Evolutionary conservation across 2,888 invertebrate species (phyloP), one percentile per base, ranked within the genome.

Genomic region (Limnephilus auricula): DNA sequence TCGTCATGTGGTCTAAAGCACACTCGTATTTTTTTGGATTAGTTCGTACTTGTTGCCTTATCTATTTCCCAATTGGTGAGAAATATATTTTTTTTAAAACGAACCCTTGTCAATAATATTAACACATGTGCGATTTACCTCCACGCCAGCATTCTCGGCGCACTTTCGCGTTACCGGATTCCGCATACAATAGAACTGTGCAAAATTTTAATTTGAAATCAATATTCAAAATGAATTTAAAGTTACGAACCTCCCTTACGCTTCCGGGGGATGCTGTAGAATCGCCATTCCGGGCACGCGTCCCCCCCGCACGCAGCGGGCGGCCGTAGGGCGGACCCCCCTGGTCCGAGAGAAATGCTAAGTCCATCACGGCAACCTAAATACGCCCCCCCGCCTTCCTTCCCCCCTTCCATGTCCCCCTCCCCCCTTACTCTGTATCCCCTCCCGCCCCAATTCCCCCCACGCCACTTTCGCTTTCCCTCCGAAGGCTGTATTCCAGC

Each of bases 241-340:
- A 85, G 37, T 85, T 40, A 90, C 90, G 90, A 90, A 78, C 50
- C 89, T 90, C 89, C 89, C 13, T 32, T 82, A 84, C 82, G 89
- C 87, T 89, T 86, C 89, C 84, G 91, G 90, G 90, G 89, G 92
- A 88, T 84, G 78, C 90, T 88, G 92, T 89, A 89, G 92, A 91
- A 93, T 93, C 93, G 93, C 93, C 93, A 93, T 93, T 93, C 93
- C 92, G 92, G 93, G 93, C 93, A 93, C 93, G 93, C 93, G 90
- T 84, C 85, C 92, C 89, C 78, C 92, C 84, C 85, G 45, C 79
- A 40, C 82, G 87, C 89, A 32, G 82, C 79, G 50, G 31, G 34
- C 32, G 65, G 31, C 82, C 31, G 32, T n/a, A 50, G 40, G 90
- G 90, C 45, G 89, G 79, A 34, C 83, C 90, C 88, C 79, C 89